A percentile compares a stretch with the other conserved stretches of the same genome.
phyloP scores from a whole-genome alignment of 2,888 invertebrate species.

The Hypercompe scribonia region DNA sequence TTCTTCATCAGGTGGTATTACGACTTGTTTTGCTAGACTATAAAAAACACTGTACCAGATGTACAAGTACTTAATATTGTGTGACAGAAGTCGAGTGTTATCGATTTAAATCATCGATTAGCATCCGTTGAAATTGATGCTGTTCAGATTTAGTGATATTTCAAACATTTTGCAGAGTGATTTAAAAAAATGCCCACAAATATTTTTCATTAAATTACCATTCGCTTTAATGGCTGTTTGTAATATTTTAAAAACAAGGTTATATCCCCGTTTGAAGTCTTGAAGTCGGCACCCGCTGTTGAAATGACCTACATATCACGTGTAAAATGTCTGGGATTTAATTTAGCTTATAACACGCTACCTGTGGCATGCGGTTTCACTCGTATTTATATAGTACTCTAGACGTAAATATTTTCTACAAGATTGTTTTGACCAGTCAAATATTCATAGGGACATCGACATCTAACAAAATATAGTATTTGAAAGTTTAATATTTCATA shows the following conservation, averaged over 20 bases:
- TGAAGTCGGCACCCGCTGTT: not conserved
- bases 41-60: too few species aligned
- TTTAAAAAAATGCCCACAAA: not conserved
- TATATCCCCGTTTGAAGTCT: not conserved
- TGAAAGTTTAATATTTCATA: too few species aligned
- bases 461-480: not conserved
- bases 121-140: not conserved
- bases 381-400: not conserved
- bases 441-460: not conserved
- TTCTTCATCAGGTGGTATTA: too few species aligned
- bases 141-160: not conserved
- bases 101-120: not conserved
- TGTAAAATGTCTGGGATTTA: not conserved
- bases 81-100: not conserved
- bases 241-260: conserved; percentile 11
- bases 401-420: not conserved
- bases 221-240: not conserved
- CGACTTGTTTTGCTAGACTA: too few species aligned
- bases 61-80: not conserved
- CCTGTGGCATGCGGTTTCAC: not conserved
- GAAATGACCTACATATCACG: not conserved
- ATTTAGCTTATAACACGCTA: not conserved
- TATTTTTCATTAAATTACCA: not conserved
- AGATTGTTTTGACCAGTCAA: not conserved
- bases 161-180: not conserved